Conservation (phyloP, 2,888 invertebrate genomes). For the Acanthococcus lagerstroemiae region DNA sequence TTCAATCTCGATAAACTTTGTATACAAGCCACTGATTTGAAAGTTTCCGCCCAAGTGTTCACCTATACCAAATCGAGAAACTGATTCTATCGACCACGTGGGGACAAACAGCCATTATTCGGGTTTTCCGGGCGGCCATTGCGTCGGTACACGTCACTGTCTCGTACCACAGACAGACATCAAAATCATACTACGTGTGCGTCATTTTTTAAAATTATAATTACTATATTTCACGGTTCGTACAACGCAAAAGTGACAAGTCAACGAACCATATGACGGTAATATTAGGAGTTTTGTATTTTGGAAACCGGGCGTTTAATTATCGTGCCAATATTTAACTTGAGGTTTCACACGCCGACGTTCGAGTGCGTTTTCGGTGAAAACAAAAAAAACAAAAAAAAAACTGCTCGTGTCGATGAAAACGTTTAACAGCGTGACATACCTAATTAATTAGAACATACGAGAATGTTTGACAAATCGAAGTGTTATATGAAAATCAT, state of each 20-base stretch:
- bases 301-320: conserved; percentile 12
- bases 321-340: conserved; percentile 14
- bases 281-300: conserved; percentile 15
- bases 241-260: conserved; percentile 14
- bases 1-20: too few relatives aligned
- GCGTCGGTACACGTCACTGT: too few relatives aligned
- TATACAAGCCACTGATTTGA: too few relatives aligned
- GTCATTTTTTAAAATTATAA: not conserved
- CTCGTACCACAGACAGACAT: not conserved
- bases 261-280: conserved; percentile 29
- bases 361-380: not conserved
- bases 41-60: too few relatives aligned
- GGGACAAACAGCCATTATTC: too few relatives aligned
- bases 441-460: too few relatives aligned
- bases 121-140: too few relatives aligned
- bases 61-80: too few relatives aligned
- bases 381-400: not conserved
- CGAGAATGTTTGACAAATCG: not conserved
- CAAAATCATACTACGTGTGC: not conserved
- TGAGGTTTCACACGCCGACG: not conserved
- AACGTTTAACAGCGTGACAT: too few relatives aligned
- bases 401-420: too few relatives aligned
- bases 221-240: not conserved
- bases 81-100: too few relatives aligned
- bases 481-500: not conserved